Evolutionary conservation across 2,888 invertebrate species (phyloP).

Genomic region (Meiosimyza platycephala): DNA sequence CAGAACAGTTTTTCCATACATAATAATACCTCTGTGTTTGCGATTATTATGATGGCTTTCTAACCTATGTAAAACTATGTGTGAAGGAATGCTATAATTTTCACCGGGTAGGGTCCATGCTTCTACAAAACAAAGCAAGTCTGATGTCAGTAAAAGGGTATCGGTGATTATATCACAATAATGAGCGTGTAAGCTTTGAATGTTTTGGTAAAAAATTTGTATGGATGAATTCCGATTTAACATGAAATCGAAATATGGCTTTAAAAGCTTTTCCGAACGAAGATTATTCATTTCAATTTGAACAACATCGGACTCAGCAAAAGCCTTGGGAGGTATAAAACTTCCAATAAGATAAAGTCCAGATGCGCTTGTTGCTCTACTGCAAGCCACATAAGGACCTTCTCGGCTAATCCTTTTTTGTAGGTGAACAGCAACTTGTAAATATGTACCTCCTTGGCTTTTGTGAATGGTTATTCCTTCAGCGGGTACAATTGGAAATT

Average conservation of each 20-base stretch:
- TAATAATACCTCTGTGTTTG: constrained; percentile 25
- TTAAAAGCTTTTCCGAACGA: too few species aligned
- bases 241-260: constrained; percentile 1
- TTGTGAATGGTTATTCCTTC: constrained; percentile 38
- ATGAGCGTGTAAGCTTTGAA: constrained; percentile 36
- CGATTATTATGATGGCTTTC: constrained; percentile 17
- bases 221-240: not conserved
- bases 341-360: constrained; percentile 26
- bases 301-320: too few species aligned
- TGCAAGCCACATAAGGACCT: constrained; percentile 37
- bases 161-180: constrained; percentile 28
- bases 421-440: constrained; percentile 31
- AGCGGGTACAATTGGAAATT: too few species aligned
- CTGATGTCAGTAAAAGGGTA: too few species aligned
- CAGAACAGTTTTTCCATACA: not conserved
- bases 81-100: too few species aligned
- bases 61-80: not conserved
- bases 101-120: not conserved
- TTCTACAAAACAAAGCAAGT: constrained; percentile 32
- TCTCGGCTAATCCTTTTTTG: constrained; percentile 21
- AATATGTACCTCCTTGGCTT: constrained; percentile 39
- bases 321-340: constrained; percentile 25
- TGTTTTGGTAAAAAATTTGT: constrained; percentile 28
- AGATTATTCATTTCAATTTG: too few species aligned
- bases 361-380: constrained; percentile 34